Conservation (phyloP, 1,140 invertebrate genomes). For the Aphelenchoides avenae region DNA sequence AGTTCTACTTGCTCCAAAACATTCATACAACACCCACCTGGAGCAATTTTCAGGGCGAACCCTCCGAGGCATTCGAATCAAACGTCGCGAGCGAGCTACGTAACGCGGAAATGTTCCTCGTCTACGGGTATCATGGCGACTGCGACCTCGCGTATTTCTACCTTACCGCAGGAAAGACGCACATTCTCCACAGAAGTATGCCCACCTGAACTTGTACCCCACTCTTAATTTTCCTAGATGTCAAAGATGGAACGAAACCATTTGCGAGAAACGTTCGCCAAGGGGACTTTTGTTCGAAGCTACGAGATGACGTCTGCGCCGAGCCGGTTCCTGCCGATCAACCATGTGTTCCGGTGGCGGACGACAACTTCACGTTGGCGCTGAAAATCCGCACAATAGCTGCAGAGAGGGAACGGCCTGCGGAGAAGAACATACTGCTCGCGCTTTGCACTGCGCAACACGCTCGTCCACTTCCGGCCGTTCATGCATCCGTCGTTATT, state of each 20-base stretch:
- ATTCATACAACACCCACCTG: too few relatives aligned
- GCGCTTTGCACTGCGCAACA: constrained; percentile 43
- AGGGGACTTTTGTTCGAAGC: neutral
- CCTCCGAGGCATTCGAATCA: constrained; percentile 10
- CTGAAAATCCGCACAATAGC: constrained; percentile 34
- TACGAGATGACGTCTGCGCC: constrained; percentile 7
- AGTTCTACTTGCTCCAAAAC: too few relatives aligned
- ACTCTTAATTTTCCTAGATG: too few relatives aligned
- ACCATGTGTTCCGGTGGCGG: constrained; percentile 27
- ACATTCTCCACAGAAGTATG: constrained; percentile 38
- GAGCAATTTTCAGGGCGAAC: too few relatives aligned
- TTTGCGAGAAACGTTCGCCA: constrained; percentile 27
- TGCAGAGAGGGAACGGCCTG: neutral
- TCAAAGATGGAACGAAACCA: constrained; percentile 11
- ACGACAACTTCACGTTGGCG: constrained; percentile 39
- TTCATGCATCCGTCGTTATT: constrained; percentile 21
- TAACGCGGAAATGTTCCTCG: constrained; percentile 32
- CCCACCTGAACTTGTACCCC: too few relatives aligned
- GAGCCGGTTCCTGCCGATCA: constrained; percentile 30
- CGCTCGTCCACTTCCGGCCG: constrained; percentile 38
- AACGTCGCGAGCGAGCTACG: constrained; percentile 21
- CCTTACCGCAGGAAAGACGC: constrained; percentile 23
- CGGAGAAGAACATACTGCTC: constrained; percentile 28
- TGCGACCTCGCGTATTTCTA: constrained; percentile 34
- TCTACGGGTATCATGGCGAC: constrained; percentile 38